phyloP scores from a whole-genome alignment of 2,888 invertebrate genomes.

The Cephus pygmeus region DNA sequence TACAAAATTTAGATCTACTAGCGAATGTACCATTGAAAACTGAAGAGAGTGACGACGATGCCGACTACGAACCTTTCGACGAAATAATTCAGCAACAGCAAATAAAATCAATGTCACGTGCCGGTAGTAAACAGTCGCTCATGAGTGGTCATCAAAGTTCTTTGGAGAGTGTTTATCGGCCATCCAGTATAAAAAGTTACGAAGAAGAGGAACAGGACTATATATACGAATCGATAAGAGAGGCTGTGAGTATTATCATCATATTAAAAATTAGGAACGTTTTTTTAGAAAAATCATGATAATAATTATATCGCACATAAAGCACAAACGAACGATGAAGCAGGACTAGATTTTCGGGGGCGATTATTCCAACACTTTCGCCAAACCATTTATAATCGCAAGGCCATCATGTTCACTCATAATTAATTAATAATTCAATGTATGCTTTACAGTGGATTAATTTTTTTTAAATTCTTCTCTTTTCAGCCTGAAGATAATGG shows the following conservation, averaged over 20 bases:
- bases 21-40: constrained; percentile 55
- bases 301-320: neutral
- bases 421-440: neutral
- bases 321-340: neutral
- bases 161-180: constrained; percentile 52
- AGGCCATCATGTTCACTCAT: neutral
- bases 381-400: no score
- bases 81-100: constrained; percentile 50
- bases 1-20: constrained; percentile 54
- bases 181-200: constrained; percentile 45
- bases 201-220: constrained; percentile 54
- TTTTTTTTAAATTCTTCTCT: neutral
- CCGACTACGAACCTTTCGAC: constrained; percentile 56
- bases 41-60: constrained; percentile 53
- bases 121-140: constrained; percentile 50
- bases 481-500: constrained; percentile 50
- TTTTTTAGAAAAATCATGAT: neutral
- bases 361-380: no score
- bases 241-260: constrained; percentile 43
- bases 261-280: neutral
- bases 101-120: constrained; percentile 19
- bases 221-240: constrained; percentile 59
- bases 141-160: constrained; percentile 46
- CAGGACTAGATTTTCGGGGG: no score
- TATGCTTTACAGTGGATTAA: neutral